Evolutionary conservation across 2,888 invertebrate species (phyloP), one percentile per base, ranked within the genome.

Genomic region (Sepioteuthis lessoniana): DNA sequence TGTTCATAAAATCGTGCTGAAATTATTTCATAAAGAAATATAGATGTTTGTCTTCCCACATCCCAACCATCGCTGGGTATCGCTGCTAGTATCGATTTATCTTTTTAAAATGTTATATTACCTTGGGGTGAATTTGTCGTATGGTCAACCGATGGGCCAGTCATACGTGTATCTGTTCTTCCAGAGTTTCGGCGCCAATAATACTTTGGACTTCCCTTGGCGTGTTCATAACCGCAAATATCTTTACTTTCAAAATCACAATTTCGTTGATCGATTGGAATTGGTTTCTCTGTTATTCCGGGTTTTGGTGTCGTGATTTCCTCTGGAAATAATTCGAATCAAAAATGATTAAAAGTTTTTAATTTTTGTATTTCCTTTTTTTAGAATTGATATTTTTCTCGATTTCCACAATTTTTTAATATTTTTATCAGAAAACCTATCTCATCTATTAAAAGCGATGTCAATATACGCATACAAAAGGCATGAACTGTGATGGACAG

Each of bases 71-170:
- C n/a, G n/a, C n/a, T n/a, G n/a, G n/a, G n/a, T n/a, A n/a, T n/a
- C n/a, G n/a, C n/a, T n/a, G n/a, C n/a, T n/a, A n/a, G n/a, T n/a
- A n/a, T n/a, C n/a, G n/a, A n/a, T n/a, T n/a, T n/a, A n/a, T n/a
- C n/a, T n/a, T 42, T 5, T 42, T 42, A 42, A 42, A 42, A 42
- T n/a, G 31, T 31, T 0, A 31, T 42, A 46, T 60, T 94, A 95
- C 95, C 95, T 94, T 94, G 42, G 19, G 76, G 7, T 91, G 95
- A 94, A 13, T 94, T 94, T 91, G 94, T 95, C 0, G 95, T 95
- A 91, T 95, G 95, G 60, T 95, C 95, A 94, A 35, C 94, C 4
- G 93, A 3, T 42, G 96, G 96, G 42, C 96, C 96, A 60, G 96
- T 96, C 5, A 76, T 50, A n/a, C 55, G 25, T 1, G 95, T 94